These are phyloP conservation scores for Orchesellides sinensis DNA, from an alignment of 2,888 invertebrate species.

Conservation along the genomic window DNA sequence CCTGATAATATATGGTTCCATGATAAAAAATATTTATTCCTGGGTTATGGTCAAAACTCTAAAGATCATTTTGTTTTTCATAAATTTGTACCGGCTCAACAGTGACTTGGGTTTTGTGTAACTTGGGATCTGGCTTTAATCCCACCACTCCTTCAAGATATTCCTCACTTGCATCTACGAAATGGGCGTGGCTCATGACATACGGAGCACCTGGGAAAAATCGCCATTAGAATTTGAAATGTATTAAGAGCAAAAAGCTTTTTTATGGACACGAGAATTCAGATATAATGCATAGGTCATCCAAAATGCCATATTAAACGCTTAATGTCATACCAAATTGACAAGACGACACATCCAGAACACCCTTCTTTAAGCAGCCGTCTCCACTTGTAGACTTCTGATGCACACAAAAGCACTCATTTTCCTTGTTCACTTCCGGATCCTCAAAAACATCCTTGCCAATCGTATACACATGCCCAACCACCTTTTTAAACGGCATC, in stretches of 20 bases:
- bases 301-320: too few relatives aligned
- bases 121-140: conserved; percentile 36
- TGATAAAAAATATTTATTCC: too few relatives aligned
- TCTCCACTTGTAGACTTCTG: conserved; percentile 14
- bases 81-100: conserved; percentile 46
- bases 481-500: conserved; percentile 26
- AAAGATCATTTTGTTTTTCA: too few relatives aligned
- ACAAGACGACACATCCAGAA: conserved; percentile 68
- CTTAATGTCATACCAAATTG: conserved; percentile 56
- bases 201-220: conserved; percentile 61
- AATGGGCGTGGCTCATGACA: conserved; percentile 63
- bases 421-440: conserved; percentile 20
- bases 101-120: conserved; percentile 40
- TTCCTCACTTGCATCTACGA: conserved; percentile 53
- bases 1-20: too few relatives aligned
- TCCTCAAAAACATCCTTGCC: conserved; percentile 47
- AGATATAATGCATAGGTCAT: too few relatives aligned
- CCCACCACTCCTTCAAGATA: conserved; percentile 45
- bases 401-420: conserved; percentile 59
- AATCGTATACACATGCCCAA: conserved; percentile 19
- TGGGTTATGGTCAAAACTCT: too few relatives aligned
- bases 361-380: conserved; percentile 66
- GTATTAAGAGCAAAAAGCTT: too few relatives aligned
- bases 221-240: too few relatives aligned
- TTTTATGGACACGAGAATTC: too few relatives aligned